Conservation (phyloP, 2,113 vertebrate genomes). For the Acrocephalus arundinaceus region DNA sequence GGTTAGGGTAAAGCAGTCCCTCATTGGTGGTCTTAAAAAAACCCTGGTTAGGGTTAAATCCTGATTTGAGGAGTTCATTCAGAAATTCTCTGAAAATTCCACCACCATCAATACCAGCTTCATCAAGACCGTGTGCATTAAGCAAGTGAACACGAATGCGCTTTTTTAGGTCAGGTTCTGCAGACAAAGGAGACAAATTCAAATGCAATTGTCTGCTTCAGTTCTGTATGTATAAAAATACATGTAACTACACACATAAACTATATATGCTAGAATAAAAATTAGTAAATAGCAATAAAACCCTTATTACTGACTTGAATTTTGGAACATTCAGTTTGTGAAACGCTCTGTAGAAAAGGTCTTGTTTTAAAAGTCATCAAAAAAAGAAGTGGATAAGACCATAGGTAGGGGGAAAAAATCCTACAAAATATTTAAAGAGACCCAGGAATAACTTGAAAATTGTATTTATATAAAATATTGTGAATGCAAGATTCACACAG, state of each 20-base stretch:
- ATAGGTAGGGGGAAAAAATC: not conserved
- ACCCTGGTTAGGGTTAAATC: slow-evolving; percentile 97
- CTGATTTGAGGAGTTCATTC: slow-evolving; percentile 94
- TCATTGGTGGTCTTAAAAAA: slow-evolving; percentile 98
- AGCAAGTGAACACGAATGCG: slow-evolving; percentile 93
- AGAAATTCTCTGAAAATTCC: slow-evolving; percentile 98
- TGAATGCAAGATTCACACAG: not conserved
- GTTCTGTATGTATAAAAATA: not conserved
- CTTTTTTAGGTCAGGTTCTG: slow-evolving; percentile 95
- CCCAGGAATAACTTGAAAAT: not conserved
- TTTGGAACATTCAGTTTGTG: not conserved
- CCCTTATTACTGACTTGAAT: not conserved
- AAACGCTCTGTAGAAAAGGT: not conserved
- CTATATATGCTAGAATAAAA: not conserved
- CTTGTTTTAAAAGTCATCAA: not conserved
- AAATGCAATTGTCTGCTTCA: not conserved
- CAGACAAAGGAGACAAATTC: not conserved
- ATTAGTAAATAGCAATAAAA: not conserved
- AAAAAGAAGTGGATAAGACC: not conserved
- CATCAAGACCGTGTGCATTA: slow-evolving; percentile 94
- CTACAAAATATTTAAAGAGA: not conserved
- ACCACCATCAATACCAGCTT: slow-evolving; percentile 96
- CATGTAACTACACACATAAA: not conserved
- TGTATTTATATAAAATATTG: not conserved
- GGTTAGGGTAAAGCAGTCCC: slow-evolving; percentile 92